Percentiles rank a stretch among this genome's conserved stretches.
Evolutionary conservation across 2,888 invertebrate genomes (phyloP).

Genomic region (Tuberolachnus salignus): DNA sequence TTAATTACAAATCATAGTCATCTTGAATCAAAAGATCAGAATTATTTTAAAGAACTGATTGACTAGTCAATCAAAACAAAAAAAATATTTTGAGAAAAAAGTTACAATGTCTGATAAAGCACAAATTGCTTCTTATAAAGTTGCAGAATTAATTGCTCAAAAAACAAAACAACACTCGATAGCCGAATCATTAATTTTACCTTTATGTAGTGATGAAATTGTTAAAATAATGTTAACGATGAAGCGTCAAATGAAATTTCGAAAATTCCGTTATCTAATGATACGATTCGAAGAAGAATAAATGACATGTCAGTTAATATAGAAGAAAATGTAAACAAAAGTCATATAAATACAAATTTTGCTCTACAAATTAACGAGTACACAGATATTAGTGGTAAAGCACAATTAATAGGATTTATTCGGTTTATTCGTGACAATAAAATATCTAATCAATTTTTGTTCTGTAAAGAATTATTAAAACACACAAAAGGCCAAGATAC

Average conservation of each 20-base stretch:
- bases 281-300: constrained; percentile 1
- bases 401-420: not conserved
- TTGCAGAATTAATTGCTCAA: constrained; percentile 1
- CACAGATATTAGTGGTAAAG: not conserved
- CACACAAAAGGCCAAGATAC: not conserved
- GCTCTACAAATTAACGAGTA: not conserved
- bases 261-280: constrained; percentile 4
- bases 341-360: constrained; percentile 10
- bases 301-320: not conserved
- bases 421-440: constrained; percentile 3
- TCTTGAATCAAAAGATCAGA: not conserved
- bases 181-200: constrained; percentile 6
- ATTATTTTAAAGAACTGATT: not conserved
- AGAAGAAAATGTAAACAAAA: constrained; percentile 17
- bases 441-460: constrained; percentile 16
- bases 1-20: not conserved
- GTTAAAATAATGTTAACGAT: not conserved
- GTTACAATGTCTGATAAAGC: not conserved
- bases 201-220: not conserved
- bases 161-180: constrained; percentile 10
- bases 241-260: constrained; percentile 4
- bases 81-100: constrained; percentile 3
- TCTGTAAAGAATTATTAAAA: constrained; percentile 15
- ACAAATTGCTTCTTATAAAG: constrained; percentile 14
- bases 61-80: not conserved